These are phyloP conservation scores for Tympanuchus pallidicinctus DNA, from an alignment of 2,113 vertebrate genomes.

Conservation along the genomic window DNA sequence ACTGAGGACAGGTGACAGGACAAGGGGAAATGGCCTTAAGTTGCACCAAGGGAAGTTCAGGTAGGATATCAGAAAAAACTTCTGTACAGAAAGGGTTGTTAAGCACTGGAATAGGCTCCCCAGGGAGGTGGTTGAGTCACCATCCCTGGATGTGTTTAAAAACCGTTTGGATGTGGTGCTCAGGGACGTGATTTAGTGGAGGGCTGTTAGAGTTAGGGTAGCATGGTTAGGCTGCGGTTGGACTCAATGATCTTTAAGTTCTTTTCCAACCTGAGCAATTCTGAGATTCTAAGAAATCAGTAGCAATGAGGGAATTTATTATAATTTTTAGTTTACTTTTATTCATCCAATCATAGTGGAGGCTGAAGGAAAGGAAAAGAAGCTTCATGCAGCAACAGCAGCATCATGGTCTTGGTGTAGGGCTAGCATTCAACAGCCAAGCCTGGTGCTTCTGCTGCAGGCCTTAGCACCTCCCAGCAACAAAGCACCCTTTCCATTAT, in stretches of 20 bases:
- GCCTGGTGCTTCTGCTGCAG: not conserved
- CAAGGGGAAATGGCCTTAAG: no score
- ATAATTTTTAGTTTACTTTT: not conserved
- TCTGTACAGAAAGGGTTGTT: no score
- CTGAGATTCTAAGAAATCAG: not conserved
- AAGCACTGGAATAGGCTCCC: no score
- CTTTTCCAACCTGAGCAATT: no score
- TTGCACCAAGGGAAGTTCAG: not conserved
- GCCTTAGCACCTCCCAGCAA: not conserved
- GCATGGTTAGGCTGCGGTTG: no score
- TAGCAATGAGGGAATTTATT: not conserved
- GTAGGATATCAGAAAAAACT: not conserved
- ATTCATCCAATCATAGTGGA: not conserved
- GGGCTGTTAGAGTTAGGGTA: no score
- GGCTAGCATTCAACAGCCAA: not conserved
- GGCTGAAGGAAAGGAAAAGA: not conserved
- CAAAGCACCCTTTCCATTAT: not conserved
- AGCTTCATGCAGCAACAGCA: not conserved
- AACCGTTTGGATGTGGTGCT: no score
- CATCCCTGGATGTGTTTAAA: no score
- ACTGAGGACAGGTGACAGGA: no score
- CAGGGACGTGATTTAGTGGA: no score
- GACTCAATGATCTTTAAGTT: no score
- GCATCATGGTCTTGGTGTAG: fast-evolving
- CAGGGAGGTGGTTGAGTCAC: no score